Base-by-base conservation (phyloP, 30 jellyfish, hydroid and myxozoan species). In the Mastigias papua region DNA sequence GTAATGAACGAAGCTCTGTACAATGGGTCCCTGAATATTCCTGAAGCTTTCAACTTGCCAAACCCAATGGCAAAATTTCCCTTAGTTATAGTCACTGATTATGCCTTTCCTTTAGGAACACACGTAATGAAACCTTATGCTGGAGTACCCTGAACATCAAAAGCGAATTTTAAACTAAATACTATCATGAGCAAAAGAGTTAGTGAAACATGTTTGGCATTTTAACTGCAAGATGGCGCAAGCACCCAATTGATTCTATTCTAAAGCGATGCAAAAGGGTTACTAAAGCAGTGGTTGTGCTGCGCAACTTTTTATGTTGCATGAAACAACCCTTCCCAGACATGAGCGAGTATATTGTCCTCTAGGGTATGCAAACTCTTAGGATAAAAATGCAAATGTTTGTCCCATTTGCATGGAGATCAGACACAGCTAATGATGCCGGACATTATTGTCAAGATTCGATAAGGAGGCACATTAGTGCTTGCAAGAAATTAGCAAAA, bases 251-350 rank as follows among this genome's bases (percentile, higher is more conserved):
- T 19, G 46, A 69, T 73, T 95, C 97, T 20, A 16, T 70, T 20
- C 89, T 83, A 34, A 91, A 81, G 6, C 74, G 76, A 29, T 79
- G 82, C 23, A 46, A 46, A n/a, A 25, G 65, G 42, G 48, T 79
- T 30, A 68, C 93, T 17, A 78, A 88, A 78, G 96, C 96, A 28
- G 82, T 88, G n/a, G 92, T 79, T 63, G 94, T 94, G 2, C 80
- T 88, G 31, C 87, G 78, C 81, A 88, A 76, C 87, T 78, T 78
- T 62, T 69, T 86, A 76, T 86, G 82, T 61, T 73, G 29, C 16
- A 34, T 19, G 84, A 73, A 48, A 60, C 90, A 34, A 2, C 79
- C 17, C 65, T 80, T 2, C 90, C 90, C 4, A 34, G 90, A 50
- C 21, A 80, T 80, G 91, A 80, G 32, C 50, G 73, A 35, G 37